Evolutionary conservation across 1,140 invertebrate genomes (phyloP).

Genomic region (Bombus affinis): DNA sequence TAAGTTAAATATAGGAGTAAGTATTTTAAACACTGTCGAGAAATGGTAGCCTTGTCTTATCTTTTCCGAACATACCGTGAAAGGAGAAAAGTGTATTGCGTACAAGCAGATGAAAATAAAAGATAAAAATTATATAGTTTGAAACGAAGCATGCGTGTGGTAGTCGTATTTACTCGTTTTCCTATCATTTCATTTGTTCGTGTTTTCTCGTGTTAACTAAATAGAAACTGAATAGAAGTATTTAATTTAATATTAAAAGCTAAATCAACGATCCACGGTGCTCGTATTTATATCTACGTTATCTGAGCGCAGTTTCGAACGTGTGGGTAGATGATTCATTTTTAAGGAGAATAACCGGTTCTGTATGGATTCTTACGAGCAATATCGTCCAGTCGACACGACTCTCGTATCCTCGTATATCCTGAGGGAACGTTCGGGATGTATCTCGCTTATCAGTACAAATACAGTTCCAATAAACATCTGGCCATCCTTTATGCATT

Average conservation of each 20-base stretch:
- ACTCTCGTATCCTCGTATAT: conserved; percentile 32
- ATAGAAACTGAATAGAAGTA: background rate
- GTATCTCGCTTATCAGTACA: conserved; percentile 19
- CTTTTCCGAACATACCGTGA: background rate
- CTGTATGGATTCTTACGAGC: conserved; percentile 37
- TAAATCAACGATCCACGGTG: background rate
- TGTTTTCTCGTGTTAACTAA: background rate
- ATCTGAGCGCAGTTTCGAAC: background rate
- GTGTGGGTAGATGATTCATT: conserved; percentile 40
- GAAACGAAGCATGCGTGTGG: background rate
- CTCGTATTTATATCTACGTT: background rate
- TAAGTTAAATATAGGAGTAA: background rate
- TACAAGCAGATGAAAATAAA: background rate
- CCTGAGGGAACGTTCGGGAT: background rate
- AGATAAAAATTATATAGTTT: background rate
- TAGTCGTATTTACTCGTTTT: background rate
- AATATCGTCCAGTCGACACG: conserved; percentile 27
- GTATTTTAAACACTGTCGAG: background rate
- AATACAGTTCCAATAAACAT: conserved; percentile 12
- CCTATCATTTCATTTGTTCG: background rate
- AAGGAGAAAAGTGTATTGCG: background rate
- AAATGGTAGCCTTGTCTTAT: background rate
- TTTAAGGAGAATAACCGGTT: conserved; percentile 41
- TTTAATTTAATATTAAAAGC: conserved; percentile 12
- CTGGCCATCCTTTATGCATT: conserved; percentile 3